phyloP scores from a whole-genome alignment of 2,797 vertebrate species.

The Catamblyrhynchus diadema region DNA sequence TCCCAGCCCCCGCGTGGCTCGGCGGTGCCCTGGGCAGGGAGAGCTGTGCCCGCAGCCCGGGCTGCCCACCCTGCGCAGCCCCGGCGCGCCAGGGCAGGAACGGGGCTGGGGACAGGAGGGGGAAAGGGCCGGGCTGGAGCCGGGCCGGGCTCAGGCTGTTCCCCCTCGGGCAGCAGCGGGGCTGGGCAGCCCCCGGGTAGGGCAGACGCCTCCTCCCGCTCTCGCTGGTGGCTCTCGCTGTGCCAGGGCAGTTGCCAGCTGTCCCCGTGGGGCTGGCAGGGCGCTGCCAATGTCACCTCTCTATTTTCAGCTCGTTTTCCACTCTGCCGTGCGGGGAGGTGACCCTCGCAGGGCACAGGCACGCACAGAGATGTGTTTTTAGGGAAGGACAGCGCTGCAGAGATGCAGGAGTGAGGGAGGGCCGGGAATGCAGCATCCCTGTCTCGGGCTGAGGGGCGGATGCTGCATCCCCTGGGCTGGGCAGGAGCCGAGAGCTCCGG shows the following conservation, averaged over 20 bases:
- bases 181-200: rapidly evolving
- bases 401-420: background rate
- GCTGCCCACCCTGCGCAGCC: background rate
- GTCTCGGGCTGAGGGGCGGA: rapidly evolving
- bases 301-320: background rate
- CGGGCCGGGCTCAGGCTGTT: no score
- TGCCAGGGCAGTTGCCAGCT: background rate
- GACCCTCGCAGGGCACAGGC: background rate
- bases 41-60: rapidly evolving
- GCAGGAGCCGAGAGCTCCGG: background rate
- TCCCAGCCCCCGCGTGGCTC: background rate
- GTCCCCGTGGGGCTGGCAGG: background rate
- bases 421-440: rapidly evolving
- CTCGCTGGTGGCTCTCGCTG: background rate
- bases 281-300: background rate
- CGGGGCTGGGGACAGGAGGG: background rate
- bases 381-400: background rate
- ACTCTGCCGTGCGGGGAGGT: background rate
- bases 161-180: no score
- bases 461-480: background rate
- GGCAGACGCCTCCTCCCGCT: background rate
- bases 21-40: background rate
- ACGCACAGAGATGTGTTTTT: background rate
- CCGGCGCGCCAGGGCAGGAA: rapidly evolving
- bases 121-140: background rate